Evolutionary conservation across 2,888 invertebrate genomes (phyloP).

Genomic region (Pristionchus exspectatus): DNA sequence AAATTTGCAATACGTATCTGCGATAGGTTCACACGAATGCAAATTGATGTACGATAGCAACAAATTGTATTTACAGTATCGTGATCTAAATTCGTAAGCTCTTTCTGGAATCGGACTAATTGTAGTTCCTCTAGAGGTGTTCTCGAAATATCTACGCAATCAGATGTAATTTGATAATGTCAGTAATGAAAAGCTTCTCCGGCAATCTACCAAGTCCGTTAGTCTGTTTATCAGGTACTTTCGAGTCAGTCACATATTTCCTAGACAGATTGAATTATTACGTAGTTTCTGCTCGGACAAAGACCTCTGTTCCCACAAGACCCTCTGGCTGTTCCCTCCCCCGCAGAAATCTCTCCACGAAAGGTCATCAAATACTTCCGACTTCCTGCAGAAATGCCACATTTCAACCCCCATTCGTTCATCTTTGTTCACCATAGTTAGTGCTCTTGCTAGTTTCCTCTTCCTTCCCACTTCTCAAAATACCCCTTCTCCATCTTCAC

Average conservation of each 20-base stretch:
- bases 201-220: background rate
- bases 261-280: conserved; percentile 13
- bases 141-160: background rate
- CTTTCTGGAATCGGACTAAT: background rate
- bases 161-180: background rate
- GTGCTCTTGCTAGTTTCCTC: background rate
- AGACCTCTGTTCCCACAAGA: background rate
- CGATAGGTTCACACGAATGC: no score
- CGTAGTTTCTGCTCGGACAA: conserved; percentile 1
- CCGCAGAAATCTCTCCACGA: background rate
- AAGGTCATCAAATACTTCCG: background rate
- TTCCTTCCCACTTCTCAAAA: background rate
- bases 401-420: background rate
- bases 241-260: background rate
- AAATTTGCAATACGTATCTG: background rate
- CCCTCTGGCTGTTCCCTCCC: background rate
- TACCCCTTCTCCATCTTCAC: background rate
- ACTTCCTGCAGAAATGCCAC: background rate
- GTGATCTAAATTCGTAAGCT: background rate
- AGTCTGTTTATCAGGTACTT: background rate
- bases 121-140: background rate
- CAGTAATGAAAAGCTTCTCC: background rate
- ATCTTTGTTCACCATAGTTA: background rate
- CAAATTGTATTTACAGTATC: background rate
- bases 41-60: background rate